Conservation (phyloP, 2,113 vertebrate genomes). For the Serilophus lunatus region DNA sequence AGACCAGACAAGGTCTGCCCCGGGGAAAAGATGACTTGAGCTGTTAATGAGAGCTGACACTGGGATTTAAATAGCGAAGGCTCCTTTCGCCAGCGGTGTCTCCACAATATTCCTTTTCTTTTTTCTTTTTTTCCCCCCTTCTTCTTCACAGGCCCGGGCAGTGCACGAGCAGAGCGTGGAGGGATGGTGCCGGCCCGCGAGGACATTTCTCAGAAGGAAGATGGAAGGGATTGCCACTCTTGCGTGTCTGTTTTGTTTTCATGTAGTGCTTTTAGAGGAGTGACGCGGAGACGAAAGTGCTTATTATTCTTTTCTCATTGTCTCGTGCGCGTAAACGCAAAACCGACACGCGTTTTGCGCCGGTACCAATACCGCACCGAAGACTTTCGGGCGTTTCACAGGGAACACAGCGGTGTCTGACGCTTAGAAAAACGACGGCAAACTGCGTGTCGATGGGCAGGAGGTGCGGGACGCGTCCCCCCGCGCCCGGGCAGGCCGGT, state of each 20-base stretch:
- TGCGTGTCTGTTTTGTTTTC: not conserved
- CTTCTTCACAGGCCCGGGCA: not conserved
- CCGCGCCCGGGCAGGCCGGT: fast-evolving
- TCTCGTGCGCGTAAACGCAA: fast-evolving
- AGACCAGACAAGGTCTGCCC: slow-evolving; percentile 9
- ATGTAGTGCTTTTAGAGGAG: fast-evolving
- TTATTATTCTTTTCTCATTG: not conserved
- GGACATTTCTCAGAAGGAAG: not conserved
- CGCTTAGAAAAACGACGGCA: not conserved
- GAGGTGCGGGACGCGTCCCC: fast-evolving
- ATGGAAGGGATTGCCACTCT: not conserved
- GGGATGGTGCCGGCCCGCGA: not conserved
- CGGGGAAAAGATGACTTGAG: slow-evolving; percentile 16
- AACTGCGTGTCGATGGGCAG: fast-evolving
- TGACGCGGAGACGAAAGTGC: not conserved
- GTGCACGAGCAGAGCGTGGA: not conserved
- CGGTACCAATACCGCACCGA: fast-evolving
- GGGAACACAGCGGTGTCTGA: fast-evolving
- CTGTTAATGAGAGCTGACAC: slow-evolving; percentile 44
- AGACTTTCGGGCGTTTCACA: not conserved
- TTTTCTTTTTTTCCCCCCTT: too few species aligned
- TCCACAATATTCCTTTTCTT: not conserved
- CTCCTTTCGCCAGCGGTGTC: not conserved
- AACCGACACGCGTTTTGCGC: not conserved
- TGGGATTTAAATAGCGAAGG: not conserved